phyloP scores from a whole-genome alignment of 1,140 invertebrate species.

The Cephus cinctus region DNA sequence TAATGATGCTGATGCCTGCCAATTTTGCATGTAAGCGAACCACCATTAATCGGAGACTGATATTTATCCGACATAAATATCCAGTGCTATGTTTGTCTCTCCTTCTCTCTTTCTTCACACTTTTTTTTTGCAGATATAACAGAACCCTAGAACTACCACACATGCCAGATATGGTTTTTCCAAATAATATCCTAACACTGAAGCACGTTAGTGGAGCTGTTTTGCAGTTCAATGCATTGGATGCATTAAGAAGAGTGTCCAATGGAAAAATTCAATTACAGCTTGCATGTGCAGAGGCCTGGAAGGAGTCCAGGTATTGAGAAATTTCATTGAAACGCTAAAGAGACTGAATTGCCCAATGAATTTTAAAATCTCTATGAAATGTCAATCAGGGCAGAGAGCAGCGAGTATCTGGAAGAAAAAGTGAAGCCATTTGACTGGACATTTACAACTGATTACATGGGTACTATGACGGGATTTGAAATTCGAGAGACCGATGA shows the following conservation, averaged over 20 bases:
- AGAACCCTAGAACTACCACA: constrained; percentile 79
- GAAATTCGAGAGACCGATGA: constrained; percentile 66
- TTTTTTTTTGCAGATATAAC: constrained; percentile 66
- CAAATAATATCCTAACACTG: constrained; percentile 77
- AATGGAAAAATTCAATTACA: constrained; percentile 77
- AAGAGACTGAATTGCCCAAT: background rate
- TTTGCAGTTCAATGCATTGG: constrained; percentile 86
- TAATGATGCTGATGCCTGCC: constrained; percentile 55
- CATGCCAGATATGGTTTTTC: constrained; percentile 98
- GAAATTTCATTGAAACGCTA: constrained; percentile 8
- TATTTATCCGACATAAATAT: too few species aligned
- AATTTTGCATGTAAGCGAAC: constrained; percentile 62
- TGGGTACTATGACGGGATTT: constrained; percentile 75
- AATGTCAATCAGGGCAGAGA: constrained; percentile 46
- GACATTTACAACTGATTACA: constrained; percentile 96
- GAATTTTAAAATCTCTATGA: constrained; percentile 8
- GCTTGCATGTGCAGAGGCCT: constrained; percentile 85
- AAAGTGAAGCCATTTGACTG: constrained; percentile 93
- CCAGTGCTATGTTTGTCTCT: too few species aligned
- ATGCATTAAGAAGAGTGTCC: constrained; percentile 83
- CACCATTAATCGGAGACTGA: too few species aligned
- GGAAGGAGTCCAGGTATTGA: constrained; percentile 77
- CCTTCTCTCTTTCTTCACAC: too few species aligned
- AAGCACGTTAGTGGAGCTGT: constrained; percentile 68
- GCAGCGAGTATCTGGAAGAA: constrained; percentile 68